Evolutionary conservation across 1,140 invertebrate species (phyloP).

Genomic region (Calliopsis andreniformis): DNA sequence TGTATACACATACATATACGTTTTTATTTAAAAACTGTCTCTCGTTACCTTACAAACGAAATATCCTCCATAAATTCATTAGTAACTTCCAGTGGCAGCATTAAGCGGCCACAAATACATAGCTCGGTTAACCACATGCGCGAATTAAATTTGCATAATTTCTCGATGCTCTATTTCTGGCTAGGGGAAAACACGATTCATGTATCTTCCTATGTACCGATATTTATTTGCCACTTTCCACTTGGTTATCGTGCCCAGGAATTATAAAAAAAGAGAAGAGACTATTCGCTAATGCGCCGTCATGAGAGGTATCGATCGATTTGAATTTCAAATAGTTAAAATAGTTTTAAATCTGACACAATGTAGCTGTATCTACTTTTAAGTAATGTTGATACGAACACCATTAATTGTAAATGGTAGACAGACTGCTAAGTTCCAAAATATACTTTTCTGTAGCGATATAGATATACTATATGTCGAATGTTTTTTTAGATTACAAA

Average conservation of each 20-base stretch:
- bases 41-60: background rate
- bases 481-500: too few species aligned
- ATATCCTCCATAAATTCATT: slow-evolving; percentile 16
- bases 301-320: too few species aligned
- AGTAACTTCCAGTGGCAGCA: background rate
- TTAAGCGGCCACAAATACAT: slow-evolving; percentile 18
- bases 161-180: background rate
- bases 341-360: too few species aligned
- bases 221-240: background rate
- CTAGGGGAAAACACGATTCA: background rate
- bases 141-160: slow-evolving; percentile 29
- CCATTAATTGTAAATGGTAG: too few species aligned
- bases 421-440: too few species aligned
- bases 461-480: too few species aligned
- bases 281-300: background rate
- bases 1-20: too few species aligned
- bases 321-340: too few species aligned
- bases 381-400: too few species aligned
- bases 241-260: background rate
- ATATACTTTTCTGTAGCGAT: too few species aligned
- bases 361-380: too few species aligned
- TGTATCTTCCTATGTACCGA: background rate
- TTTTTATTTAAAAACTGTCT: background rate
- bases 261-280: background rate
- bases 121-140: slow-evolving; percentile 7